Evolutionary conservation across 2,113 vertebrate genomes (phyloP).

Genomic region (Mormyrus iriodes): DNA sequence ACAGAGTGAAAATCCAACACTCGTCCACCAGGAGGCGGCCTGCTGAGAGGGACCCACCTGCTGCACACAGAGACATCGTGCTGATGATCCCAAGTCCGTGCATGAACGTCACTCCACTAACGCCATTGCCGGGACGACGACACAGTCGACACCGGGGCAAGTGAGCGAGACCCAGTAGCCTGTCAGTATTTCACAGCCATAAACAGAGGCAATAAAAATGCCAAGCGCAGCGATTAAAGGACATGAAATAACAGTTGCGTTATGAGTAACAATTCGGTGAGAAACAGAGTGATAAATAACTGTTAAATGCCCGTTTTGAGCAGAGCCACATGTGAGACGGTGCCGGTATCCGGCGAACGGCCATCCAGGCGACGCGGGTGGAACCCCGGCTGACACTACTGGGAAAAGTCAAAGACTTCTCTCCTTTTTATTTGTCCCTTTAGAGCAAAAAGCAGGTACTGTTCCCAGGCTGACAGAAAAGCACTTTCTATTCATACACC

Average conservation of each 20-base stretch:
- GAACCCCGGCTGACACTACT: not conserved
- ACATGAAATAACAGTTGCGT: constrained; percentile 2
- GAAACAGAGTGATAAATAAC: not conserved
- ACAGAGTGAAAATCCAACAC: not conserved
- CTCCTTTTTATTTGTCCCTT: not conserved
- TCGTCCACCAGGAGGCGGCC: not conserved
- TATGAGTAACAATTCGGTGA: constrained; percentile 11
- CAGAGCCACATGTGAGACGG: not conserved
- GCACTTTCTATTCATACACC: not conserved
- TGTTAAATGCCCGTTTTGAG: not conserved
- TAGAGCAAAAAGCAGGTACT: not conserved
- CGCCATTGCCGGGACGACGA: not conserved
- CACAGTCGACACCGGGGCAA: constrained; percentile 12
- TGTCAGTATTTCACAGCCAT: constrained; percentile 4
- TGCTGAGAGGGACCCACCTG: not conserved
- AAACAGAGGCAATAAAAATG: constrained; percentile 19
- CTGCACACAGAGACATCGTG: not conserved
- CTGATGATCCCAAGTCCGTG: not conserved
- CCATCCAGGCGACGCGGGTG: not conserved
- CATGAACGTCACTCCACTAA: not conserved
- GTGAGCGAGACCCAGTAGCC: not conserved
- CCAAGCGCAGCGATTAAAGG: not conserved
- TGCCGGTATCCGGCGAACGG: not conserved
- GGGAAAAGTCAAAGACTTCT: not conserved
- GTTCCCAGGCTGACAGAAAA: not conserved